Percentiles rank a stretch among this genome's conserved stretches.
Conservation (phyloP, 2,113 vertebrate genomes). For the Triplophysa rosa region DNA sequence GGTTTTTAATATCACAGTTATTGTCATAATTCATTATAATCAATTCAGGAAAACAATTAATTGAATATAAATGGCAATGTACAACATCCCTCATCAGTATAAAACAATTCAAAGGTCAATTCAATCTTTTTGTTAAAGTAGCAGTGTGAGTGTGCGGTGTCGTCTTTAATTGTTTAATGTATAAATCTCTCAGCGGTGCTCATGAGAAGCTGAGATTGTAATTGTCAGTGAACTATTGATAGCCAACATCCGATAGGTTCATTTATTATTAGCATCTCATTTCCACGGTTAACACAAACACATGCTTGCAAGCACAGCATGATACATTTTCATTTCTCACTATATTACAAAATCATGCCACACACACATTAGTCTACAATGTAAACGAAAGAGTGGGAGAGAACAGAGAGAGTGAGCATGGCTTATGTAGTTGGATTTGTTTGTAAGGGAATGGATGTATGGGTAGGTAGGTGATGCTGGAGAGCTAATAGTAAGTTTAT, state of each 20-base stretch:
- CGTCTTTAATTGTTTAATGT: background rate
- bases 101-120: constrained; percentile 13
- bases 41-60: background rate
- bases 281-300: background rate
- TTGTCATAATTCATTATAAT: background rate
- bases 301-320: background rate
- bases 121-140: background rate
- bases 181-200: background rate
- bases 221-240: constrained; percentile 7
- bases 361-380: constrained; percentile 28
- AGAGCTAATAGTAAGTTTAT: background rate
- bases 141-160: background rate
- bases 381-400: background rate
- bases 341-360: background rate
- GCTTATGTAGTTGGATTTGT: background rate
- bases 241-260: constrained; percentile 24
- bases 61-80: background rate
- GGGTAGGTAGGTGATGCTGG: no score
- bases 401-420: background rate
- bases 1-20: no score
- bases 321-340: background rate
- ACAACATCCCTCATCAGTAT: background rate
- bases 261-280: constrained; percentile 12
- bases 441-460: no score
- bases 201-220: constrained; percentile 4